Base-by-base conservation (phyloP, 2,888 invertebrate genomes). In the Cantharis rustica region DNA sequence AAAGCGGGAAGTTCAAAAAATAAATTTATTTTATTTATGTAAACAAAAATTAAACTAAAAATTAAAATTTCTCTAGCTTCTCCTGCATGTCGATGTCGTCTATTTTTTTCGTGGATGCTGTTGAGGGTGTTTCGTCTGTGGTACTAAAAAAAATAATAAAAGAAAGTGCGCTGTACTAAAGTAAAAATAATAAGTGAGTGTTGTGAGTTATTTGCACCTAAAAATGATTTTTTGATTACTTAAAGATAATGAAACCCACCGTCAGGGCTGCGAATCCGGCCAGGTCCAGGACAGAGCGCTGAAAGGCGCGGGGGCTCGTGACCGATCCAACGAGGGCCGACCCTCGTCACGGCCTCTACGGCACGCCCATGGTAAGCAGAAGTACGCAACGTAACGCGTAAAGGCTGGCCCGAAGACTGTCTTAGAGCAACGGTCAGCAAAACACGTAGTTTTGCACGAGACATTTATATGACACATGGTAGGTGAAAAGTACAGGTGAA, bases 321-420 rank as follows among this genome's bases (percentile, higher is more conserved):
- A 78, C 80, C 80, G 78, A 72, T 80, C 80, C 81, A 81, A 79
- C 74, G 84, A 81, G 81, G 84, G 78, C 80, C 79, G 80, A 73
- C 83, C 84, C 79, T 83, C 83, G 82, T 83, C 83, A 81, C 85
- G 82, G 83, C 84, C 85, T 84, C 85, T 86, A 85, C 84, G 84
- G 85, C 84, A 83, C 83, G 83, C 83, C 81, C 84, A 23, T 78
- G 81, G 82, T 82, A 81, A 81, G 80, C 70, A 69, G 76, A 78
- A 78, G 79, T 81, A 81, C 83, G 84, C 81, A 83, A 84, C 83
- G 84, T 80, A 83, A 84, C 84, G 84, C 84, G 84, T 81, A 85
- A 47, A 84, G 85, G 88, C 88, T 88, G 88, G 88, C 89, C 89
- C 87, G 88, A 87, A 88, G 88, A 87, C 89, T 88, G 89, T 89